Percentiles rank a stretch among this genome's conserved stretches.
These are phyloP conservation scores for Cichladusa arquata DNA, from an alignment of 2,113 vertebrate genomes.

Conservation along the genomic window DNA sequence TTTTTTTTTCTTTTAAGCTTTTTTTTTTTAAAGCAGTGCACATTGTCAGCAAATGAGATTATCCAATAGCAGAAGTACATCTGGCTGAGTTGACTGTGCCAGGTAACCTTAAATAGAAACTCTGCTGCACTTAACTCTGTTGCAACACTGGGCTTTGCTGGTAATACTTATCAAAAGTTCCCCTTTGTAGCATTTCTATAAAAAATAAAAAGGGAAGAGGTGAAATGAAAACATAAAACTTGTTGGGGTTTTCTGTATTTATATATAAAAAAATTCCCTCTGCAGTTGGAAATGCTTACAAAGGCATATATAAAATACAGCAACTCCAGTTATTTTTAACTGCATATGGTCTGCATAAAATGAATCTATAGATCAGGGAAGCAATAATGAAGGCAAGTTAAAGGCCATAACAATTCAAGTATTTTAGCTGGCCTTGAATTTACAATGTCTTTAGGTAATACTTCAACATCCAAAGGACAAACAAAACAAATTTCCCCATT, in stretches of 20 bases:
- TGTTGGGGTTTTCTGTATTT: conserved; percentile 41
- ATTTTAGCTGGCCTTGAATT: conserved; percentile 24
- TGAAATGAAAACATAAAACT: conserved; percentile 76
- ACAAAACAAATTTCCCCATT: neutral
- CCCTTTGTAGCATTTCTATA: conserved; percentile 78
- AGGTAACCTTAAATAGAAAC: conserved; percentile 81
- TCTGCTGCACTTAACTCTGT: conserved; percentile 61
- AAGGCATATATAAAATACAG: conserved; percentile 68
- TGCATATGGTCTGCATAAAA: conserved; percentile 71
- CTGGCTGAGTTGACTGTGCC: conserved; percentile 68
- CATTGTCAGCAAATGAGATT: conserved; percentile 76
- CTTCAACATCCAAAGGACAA: conserved; percentile 1
- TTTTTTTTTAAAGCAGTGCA: conserved; percentile 56
- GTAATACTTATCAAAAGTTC: conserved; percentile 76
- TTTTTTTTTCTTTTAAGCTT: neutral
- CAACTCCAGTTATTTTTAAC: conserved; percentile 57
- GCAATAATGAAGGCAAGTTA: conserved; percentile 43
- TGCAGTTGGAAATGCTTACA: conserved; percentile 70
- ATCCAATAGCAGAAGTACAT: conserved; percentile 74
- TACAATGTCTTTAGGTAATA: neutral
- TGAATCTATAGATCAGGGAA: conserved; percentile 53
- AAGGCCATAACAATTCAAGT: neutral
- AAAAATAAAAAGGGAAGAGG: conserved; percentile 83
- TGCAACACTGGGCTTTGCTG: conserved; percentile 72
- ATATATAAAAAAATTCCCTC: conserved; percentile 55